A percentile compares a stretch with the other conserved stretches of the same genome.
phyloP scores from a whole-genome alignment of 2,888 invertebrate species.

The Alloplasta piceator region DNA sequence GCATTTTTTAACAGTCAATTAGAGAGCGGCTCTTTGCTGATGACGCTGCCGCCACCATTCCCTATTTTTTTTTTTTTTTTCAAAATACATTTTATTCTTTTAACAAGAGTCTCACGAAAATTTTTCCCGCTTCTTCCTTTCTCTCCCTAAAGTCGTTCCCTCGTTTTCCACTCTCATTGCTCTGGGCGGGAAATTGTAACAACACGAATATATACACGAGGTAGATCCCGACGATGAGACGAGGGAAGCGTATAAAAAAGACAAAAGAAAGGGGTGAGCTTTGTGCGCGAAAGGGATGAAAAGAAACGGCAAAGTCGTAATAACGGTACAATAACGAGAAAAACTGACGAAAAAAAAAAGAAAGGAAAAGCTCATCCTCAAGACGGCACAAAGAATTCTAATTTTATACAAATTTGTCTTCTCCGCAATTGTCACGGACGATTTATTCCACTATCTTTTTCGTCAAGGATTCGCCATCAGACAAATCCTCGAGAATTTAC shows the following conservation, averaged over 20 bases:
- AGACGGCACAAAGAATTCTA: not conserved
- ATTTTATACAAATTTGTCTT: conserved; percentile 38
- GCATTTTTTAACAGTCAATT: conserved; percentile 66
- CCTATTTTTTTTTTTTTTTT: conserved; percentile 17
- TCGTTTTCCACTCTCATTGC: conserved; percentile 42
- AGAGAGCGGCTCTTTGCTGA: conserved; percentile 57
- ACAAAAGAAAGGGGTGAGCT: conserved; percentile 43
- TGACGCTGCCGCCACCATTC: conserved; percentile 1
- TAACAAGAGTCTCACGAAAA: conserved; percentile 33
- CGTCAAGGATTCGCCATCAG: not conserved
- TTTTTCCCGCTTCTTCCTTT: conserved; percentile 38
- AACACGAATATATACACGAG: not conserved
- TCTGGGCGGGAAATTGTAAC: conserved; percentile 18
- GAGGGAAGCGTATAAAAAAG: not conserved
- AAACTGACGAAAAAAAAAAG: not conserved
- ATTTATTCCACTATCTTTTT: conserved; percentile 14
- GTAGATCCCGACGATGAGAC: conserved; percentile 34
- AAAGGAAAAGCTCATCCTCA: not conserved
- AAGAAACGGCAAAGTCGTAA: conserved; percentile 44
- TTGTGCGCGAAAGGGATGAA: conserved; percentile 13
- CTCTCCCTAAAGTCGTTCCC: conserved; percentile 18
- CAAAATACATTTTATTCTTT: conserved; percentile 45
- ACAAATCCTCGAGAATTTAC: not conserved
- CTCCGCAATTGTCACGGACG: conserved; percentile 1
- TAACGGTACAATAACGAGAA: conserved; percentile 44